Conservation (phyloP, 1,140 invertebrate genomes). For the Sycobia sp. region DNA sequence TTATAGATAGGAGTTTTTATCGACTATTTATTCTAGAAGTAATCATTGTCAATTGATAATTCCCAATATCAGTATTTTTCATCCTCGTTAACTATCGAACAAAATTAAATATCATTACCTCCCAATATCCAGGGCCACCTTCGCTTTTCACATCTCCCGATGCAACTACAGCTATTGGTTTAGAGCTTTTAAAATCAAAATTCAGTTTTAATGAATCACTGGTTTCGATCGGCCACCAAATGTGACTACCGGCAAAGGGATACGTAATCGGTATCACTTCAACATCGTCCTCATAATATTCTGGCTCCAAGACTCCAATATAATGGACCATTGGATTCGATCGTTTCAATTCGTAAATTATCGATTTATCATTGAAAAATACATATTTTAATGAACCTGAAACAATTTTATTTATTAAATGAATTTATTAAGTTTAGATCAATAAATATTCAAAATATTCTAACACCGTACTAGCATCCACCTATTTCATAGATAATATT, state of each 20-base stretch:
- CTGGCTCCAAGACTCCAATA: constrained; percentile 78
- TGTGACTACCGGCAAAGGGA: constrained; percentile 85
- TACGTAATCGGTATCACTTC: constrained; percentile 90
- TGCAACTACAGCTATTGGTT: constrained; percentile 81
- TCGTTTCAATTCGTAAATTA: constrained; percentile 84
- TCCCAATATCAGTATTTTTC: no score
- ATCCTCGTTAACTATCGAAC: no score
- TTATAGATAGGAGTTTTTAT: no score
- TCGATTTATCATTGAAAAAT: constrained; percentile 90
- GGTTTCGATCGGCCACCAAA: constrained; percentile 79
- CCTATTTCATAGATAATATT: no score
- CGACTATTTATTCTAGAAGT: no score
- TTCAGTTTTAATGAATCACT: constrained; percentile 75
- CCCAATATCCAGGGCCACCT: constrained; percentile 80
- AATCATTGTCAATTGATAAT: no score
- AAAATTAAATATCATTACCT: constrained; percentile 67
- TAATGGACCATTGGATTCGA: constrained; percentile 83
- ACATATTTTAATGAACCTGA: constrained; percentile 87
- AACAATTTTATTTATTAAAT: constrained; percentile 36
- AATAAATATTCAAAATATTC: no score
- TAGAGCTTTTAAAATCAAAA: constrained; percentile 88
- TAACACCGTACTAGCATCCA: no score
- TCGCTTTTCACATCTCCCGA: constrained; percentile 78
- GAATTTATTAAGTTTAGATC: not conserved
- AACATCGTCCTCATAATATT: constrained; percentile 83